A percentile compares a stretch with the other conserved stretches of the same genome.
These are phyloP conservation scores for Enteromius thamalakanensis DNA, from an alignment of 2,797 vertebrate genomes.

Conservation along the genomic window DNA sequence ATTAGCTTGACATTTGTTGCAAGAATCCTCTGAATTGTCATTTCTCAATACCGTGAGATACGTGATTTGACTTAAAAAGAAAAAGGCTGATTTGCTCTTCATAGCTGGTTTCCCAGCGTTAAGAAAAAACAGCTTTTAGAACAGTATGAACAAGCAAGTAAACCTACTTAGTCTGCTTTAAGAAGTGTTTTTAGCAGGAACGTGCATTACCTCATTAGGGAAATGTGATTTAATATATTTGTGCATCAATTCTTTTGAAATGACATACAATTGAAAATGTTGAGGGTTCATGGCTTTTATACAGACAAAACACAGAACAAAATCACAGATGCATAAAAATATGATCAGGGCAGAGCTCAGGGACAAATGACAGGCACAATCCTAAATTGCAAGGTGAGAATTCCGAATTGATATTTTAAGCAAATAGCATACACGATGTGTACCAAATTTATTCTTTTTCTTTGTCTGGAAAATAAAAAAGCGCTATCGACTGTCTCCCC, in stretches of 20 bases:
- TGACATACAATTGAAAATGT: not conserved
- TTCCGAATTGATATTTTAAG: not conserved
- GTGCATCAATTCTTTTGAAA: not conserved
- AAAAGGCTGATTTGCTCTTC: too few species aligned
- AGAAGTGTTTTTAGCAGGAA: not conserved
- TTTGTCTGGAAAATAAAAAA: not conserved
- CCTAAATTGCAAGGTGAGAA: not conserved
- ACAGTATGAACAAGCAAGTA: not conserved
- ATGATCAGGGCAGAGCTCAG: not conserved
- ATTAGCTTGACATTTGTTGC: conserved; percentile 33
- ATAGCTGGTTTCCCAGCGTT: too few species aligned
- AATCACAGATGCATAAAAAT: not conserved
- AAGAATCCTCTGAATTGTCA: not conserved
- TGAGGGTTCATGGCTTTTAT: not conserved
- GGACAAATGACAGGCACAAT: not conserved
- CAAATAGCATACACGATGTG: not conserved
- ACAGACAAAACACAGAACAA: not conserved
- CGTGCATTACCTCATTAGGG: not conserved
- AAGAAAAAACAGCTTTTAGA: too few species aligned
- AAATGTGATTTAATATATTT: not conserved
- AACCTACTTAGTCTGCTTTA: not conserved
- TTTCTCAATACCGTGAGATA: not conserved
- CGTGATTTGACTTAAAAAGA: not conserved
- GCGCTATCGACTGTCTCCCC: not conserved
- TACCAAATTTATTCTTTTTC: not conserved